Evolutionary conservation across 2,113 vertebrate species (phyloP).

Genomic region (Apteryx mantelli): DNA sequence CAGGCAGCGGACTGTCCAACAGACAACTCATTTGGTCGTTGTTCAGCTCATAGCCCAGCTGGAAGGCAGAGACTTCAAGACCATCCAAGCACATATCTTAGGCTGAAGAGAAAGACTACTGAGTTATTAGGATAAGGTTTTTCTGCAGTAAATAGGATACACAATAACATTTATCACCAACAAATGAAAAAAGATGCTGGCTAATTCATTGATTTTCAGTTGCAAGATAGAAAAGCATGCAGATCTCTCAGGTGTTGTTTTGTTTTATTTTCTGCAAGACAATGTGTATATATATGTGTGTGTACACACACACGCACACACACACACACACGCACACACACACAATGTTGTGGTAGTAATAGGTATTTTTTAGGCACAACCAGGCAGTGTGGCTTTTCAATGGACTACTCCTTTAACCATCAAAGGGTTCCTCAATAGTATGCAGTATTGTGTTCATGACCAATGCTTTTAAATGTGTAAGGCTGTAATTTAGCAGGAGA

Average conservation of each 20-base stretch:
- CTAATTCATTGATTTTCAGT: background rate
- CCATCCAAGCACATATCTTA: background rate
- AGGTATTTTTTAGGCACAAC: slow-evolving; percentile 32
- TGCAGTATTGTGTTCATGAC: background rate
- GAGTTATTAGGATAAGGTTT: background rate
- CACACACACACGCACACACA: no score
- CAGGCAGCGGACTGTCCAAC: background rate
- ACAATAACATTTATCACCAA: background rate
- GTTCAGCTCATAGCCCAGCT: background rate
- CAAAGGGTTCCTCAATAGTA: slow-evolving; percentile 11
- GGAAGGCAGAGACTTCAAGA: background rate
- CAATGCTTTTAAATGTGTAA: background rate
- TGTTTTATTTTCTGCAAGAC: background rate
- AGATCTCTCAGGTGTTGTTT: background rate
- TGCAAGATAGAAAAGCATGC: background rate
- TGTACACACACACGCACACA: no score
- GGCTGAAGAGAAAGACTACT: background rate
- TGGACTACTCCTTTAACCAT: background rate
- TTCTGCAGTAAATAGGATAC: background rate
- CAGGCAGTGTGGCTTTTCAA: background rate
- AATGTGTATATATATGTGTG: background rate
- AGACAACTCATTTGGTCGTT: background rate
- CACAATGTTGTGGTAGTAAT: background rate
- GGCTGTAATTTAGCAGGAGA: background rate
- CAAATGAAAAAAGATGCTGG: background rate